Conservation (phyloP, 1,140 invertebrate genomes). For the Asbolus verrucosus region DNA sequence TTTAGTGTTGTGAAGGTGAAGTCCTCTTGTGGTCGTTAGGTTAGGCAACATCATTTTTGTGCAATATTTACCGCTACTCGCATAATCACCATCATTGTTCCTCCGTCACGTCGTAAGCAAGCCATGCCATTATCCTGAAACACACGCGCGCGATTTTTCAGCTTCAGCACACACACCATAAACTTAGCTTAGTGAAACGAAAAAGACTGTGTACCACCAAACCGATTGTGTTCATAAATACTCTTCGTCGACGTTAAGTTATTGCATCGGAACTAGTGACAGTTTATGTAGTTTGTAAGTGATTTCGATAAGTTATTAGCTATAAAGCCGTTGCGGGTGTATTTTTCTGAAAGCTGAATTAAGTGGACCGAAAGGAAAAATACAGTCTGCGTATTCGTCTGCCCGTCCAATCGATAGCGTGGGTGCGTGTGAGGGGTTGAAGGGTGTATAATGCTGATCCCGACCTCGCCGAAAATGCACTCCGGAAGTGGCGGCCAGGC, state of each 20-base stretch:
- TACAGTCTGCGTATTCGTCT: conserved; percentile 37
- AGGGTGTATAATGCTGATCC: conserved; percentile 60
- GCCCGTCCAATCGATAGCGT: conserved; percentile 29
- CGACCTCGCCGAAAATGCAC: conserved; percentile 57
- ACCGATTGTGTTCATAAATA: conserved; percentile 30
- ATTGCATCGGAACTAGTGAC: neutral
- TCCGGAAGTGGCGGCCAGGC: conserved; percentile 35
- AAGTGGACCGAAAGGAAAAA: conserved; percentile 43
- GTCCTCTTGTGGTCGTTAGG: conserved; percentile 64
- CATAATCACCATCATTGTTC: too few relatives aligned
- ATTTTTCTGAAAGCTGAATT: conserved; percentile 13
- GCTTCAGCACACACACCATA: neutral
- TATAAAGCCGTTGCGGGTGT: conserved; percentile 7
- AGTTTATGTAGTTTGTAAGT: conserved; percentile 11
- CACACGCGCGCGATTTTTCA: conserved; percentile 19
- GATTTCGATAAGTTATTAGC: conserved; percentile 8
- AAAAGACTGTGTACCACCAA: conserved; percentile 41
- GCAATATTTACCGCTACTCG: conserved; percentile 24
- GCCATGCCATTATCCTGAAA: too few relatives aligned
- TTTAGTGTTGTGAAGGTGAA: conserved; percentile 65
- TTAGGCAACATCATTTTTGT: conserved; percentile 42
- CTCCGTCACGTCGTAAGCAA: too few relatives aligned
- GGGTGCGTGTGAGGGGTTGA: conserved; percentile 29
- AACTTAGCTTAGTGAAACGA: conserved; percentile 31
- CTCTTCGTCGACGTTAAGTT: conserved; percentile 31